Evolutionary conservation across 2,888 invertebrate species (phyloP), one percentile per base, ranked within the genome.

Genomic region (Cheilosia scutellata): DNA sequence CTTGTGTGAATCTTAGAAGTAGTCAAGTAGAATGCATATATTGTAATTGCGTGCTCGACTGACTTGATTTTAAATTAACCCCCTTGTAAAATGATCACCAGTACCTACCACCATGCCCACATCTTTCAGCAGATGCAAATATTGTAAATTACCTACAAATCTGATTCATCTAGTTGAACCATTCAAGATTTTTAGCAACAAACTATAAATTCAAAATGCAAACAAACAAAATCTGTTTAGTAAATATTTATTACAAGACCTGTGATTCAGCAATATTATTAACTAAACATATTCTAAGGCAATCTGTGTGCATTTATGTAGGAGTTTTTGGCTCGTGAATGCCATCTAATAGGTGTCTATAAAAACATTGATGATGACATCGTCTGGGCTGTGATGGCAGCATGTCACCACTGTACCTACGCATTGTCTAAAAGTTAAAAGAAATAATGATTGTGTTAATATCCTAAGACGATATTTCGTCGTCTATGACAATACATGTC

Each of bases 331-430:
- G 57, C 75, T 66, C 75, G 58, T 66, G 76, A 40, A 58, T 58
- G 25, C 27, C 58, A 76, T 60, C 60, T 60, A 49, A 66, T n/a
- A 63, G 55, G 42, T 62, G 44, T 78, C 37, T 77, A 62, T 78
- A 70, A 72, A 74, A 78, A 63, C 62, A 47, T 57, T n/a, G 77
- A 78, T 78, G 77, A 78, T 78, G 70, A 31, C 62, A 78, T 78
- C 70, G 77, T 78, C 77, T 76, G 76, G 75, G 60, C 13, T 55
- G 9, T 31, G 49, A 5, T 37, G 40, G 31, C 25, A 33, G 33
- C 20, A 16, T 66, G 49, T 57, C 75, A 66, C 13, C 57, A 44
- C 25, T 11, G 13, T 78, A 65, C 37, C 5, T 20, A 65, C 63
- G 71, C 62, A 58, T 65, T 37, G 47, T 13, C 37, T 57, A 9